Evolutionary conservation across 2,113 vertebrate species (phyloP).

Genomic region (Ptilorrhoa leucosticta): DNA sequence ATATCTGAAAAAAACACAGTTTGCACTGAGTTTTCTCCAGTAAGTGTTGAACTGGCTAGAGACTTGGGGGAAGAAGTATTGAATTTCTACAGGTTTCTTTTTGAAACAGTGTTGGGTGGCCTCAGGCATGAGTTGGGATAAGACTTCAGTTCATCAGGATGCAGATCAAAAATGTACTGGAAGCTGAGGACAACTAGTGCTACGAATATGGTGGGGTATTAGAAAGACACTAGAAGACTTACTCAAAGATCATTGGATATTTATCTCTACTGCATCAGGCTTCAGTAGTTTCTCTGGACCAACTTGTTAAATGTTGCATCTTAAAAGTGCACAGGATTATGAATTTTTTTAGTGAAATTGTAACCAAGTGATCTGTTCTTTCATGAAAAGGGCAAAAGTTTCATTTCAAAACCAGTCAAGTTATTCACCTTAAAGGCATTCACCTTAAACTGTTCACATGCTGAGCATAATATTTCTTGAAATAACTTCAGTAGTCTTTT

Average conservation of each 20-base stretch:
- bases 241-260: neutral
- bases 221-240: neutral
- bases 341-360: neutral
- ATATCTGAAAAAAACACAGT: fast-evolving
- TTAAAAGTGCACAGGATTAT: neutral
- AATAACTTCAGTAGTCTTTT: neutral
- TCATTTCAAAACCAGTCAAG: neutral
- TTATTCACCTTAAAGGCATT: neutral
- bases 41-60: neutral
- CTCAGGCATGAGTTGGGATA: neutral
- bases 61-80: neutral
- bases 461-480: neutral
- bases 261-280: neutral
- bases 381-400: neutral
- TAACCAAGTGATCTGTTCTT: neutral
- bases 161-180: neutral
- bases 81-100: neutral
- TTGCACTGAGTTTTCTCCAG: neutral
- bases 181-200: neutral
- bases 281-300: neutral
- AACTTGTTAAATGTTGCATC: neutral
- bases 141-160: neutral
- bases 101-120: neutral
- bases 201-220: neutral
- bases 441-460: neutral